Base-by-base conservation (phyloP, 1,140 invertebrate species). In the Brachionus rubens region DNA sequence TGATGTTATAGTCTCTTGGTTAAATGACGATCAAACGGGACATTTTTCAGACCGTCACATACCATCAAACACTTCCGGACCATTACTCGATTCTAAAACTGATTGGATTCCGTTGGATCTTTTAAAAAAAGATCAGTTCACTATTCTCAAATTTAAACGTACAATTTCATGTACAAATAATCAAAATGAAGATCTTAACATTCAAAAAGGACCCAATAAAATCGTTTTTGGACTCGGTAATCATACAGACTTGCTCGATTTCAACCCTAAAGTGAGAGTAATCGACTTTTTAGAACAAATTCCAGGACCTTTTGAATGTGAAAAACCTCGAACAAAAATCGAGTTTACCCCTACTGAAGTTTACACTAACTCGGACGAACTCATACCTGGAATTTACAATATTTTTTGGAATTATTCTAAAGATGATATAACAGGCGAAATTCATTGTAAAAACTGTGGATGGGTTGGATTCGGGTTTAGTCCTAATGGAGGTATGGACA, bases 391-490 rank as follows among this genome's bases (percentile, higher is more conserved):
- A n/a, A 16, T 68, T 46, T 41, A 26, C 1, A 43, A 30, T 14
- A n/a, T 70, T n/a, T 47, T n/a, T 21, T 70, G 65, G 65, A 47
- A 70, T 5, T 16, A 33, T 41, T 1, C 10, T n/a, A 41, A 43
- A 1, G 24, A 50, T 41, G 47, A 75, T 9, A 52, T 75, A 12
- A 48, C 12, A 24, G 21, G 21, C 19, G 68, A 75, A 50, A 33
- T 75, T 3, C 67, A 72, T 26, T 28, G 41, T 12, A 28, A 87
- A 83, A 91, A 90, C 43, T 86, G 87, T 78, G 91, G 91, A 78
- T 92, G 91, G 82, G 88, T 92, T 76, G 91, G 90, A 21, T 89
- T 92, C 79, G 91, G 91, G 54, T 90, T 92, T 81, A 91, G 90
- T 78, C 88, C 87, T 75, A 89, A 90, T 81, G 89, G 90, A 62